phyloP scores from a whole-genome alignment of 2,797 vertebrate genomes.

The Argyrosomus regius region DNA sequence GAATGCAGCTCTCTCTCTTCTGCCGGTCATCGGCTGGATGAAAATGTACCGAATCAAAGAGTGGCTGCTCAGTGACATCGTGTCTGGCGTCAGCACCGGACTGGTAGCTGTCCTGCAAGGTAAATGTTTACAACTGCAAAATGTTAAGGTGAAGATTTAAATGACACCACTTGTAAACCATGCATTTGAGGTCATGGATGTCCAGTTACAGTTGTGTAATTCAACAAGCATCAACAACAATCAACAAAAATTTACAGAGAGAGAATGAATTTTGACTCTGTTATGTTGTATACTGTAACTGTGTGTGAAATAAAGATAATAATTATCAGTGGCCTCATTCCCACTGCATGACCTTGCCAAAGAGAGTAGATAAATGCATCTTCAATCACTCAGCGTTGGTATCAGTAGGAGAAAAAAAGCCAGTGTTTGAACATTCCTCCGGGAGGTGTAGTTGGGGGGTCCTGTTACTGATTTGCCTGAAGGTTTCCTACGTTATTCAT shows the following conservation, averaged over 20 bases:
- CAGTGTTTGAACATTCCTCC: not conserved
- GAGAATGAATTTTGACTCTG: not conserved
- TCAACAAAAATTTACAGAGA: not conserved
- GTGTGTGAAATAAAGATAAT: not conserved
- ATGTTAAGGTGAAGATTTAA: too few species aligned
- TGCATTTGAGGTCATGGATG: too few species aligned
- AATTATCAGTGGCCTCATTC: conserved; percentile 15
- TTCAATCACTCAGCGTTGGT: not conserved
- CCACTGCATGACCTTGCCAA: conserved; percentile 8
- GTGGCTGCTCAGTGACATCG: conserved; percentile 92
- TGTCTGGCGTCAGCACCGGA: conserved; percentile 95
- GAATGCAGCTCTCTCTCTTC: conserved; percentile 83
- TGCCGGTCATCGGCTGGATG: conserved; percentile 92
- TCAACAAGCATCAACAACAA: too few species aligned
- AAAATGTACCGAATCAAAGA: conserved; percentile 90
- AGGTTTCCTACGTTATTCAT: not conserved
- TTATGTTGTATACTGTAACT: not conserved
- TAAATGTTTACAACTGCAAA: conserved; percentile 64
- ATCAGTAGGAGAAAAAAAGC: not conserved
- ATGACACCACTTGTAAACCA: too few species aligned
- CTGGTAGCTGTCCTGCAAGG: conserved; percentile 96
- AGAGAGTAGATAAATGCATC: not conserved
- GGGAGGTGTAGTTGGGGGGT: not conserved
- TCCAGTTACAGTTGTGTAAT: too few species aligned
- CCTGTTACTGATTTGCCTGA: conserved; percentile 10